Evolutionary conservation across 2,888 invertebrate genomes (phyloP), one percentile per base, ranked within the genome.

Genomic region (Phortica magna): DNA sequence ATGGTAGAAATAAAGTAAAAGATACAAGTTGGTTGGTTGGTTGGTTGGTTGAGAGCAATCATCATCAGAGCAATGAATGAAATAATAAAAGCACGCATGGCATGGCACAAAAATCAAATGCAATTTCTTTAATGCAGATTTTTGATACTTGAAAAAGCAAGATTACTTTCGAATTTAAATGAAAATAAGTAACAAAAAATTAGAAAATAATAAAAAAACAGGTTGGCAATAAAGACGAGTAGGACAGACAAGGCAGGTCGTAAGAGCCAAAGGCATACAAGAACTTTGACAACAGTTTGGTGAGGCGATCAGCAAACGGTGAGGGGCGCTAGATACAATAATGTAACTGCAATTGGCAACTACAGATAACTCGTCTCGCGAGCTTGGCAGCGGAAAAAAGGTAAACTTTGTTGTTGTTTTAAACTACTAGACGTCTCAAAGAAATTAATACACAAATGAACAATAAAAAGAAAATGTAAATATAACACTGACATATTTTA

Each of bases 401-500:
- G 74, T 79, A 73, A 68, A 77, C 74, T 75, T 64, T 75, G 72
- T 79, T 79, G 80, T 70, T 81, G 79, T 73, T 76, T 74, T 78
- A 77, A 39, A 80, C 55, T 31, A 82, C 87, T 83, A 79, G 67
- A 79, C 78, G 75, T 71, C 68, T 78, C 76, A 80, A 77, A 80
- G 78, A 80, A 77, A 78, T 48, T 59, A 77, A 77, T 77, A 78
- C 74, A 75, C 78, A 77, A 81, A 82, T 86, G 82, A 84, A 84
- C 82, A 31, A 31, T 31, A 4, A 31, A 31, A 31, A 31, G 31
- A 31, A 31, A 31, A 31, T 4, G 31, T 31, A 31, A 31, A 31
- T 31, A 31, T 4, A 31, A 31, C 31, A 31, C 31, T 31, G 31
- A 31, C 31, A 31, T 4, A 31, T 31, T 31, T 31, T 31, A 31